Evolutionary conservation across 2,888 invertebrate species (phyloP), one percentile per base, ranked within the genome.

Genomic region (Pasiphila rectangulata): DNA sequence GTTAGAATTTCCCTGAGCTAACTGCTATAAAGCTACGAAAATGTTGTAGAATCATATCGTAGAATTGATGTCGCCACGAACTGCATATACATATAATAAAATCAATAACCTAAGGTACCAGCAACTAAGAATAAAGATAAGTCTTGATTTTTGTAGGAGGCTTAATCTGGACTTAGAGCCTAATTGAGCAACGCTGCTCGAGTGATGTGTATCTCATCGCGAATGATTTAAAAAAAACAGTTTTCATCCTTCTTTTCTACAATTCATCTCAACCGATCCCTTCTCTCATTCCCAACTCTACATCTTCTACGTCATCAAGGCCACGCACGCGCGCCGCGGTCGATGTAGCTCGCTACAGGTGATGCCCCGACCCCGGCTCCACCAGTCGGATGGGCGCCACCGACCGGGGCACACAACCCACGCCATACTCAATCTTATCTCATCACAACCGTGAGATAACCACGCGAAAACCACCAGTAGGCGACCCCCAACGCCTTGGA

Each of bases 301-400:
- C 61, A 65, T 70, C 72, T 71, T 63, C 72, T 79, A 87, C 87
- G 86, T 88, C 87, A 86, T 72, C 75, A 83, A 79, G 73, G 76
- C 69, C 83, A 84, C 85, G 87, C 86, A 84, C 63, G 89, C 88
- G 88, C 87, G 79, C 69, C 42, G 69, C 72, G 84, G 86, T 88
- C 88, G 88, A 87, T 87, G 57, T 80, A 88, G 82, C 61, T 81
- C 83, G 82, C 83, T 74, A 89, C 88, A 88, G 88, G 88, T 88
- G 87, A 83, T 71, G 81, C 79, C 30, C 17, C 32, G 32, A 16
- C 32, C 16, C 17, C 79, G 76, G 17, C 32, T 17, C 17, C 79
- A 76, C 83, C 82, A 87, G 87, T 85, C 76, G 67, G 46, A 64
- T 64, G 61, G 70, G 64, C 74, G 71, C 74, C 70, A 59, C 65